These are phyloP conservation scores for Pristionchus entomophagus DNA, from an alignment of 2,888 invertebrate genomes.

Conservation along the genomic window DNA sequence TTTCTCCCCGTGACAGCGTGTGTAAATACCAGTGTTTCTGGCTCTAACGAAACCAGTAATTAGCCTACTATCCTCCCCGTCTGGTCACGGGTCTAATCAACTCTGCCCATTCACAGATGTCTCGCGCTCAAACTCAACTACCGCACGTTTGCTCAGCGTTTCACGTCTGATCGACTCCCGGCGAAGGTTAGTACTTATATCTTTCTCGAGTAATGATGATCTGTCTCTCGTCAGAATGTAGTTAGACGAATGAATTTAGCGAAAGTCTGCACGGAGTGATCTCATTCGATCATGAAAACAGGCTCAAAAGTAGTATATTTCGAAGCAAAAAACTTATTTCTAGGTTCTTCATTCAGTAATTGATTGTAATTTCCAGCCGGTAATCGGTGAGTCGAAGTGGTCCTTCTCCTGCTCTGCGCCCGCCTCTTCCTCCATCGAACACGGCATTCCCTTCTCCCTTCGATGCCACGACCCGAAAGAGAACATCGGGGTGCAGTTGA, in stretches of 20 bases:
- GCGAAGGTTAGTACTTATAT: constrained; percentile 46
- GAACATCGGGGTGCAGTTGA: constrained; percentile 91
- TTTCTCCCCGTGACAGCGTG: too few relatives aligned
- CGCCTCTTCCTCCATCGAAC: constrained; percentile 88
- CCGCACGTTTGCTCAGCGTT: constrained; percentile 93
- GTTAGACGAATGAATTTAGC: too few relatives aligned
- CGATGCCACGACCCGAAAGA: constrained; percentile 78
- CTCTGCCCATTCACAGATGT: constrained; percentile 84
- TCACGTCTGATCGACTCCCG: constrained; percentile 80
- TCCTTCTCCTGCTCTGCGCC: constrained; percentile 93
- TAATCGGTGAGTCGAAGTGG: constrained; percentile 86
- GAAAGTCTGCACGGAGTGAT: too few relatives aligned
- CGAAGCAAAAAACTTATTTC: too few relatives aligned
- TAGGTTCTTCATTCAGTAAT: too few relatives aligned
- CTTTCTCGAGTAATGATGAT: too few relatives aligned
- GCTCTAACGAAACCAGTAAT: too few relatives aligned
- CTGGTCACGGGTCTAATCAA: neutral
- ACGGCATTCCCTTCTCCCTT: constrained; percentile 90
- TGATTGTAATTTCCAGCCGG: constrained; percentile 50
- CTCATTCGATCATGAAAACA: too few relatives aligned
- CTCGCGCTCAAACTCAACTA: constrained; percentile 94
- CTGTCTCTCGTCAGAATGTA: too few relatives aligned
- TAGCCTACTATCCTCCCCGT: neutral
- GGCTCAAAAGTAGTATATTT: too few relatives aligned
- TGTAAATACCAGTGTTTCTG: too few relatives aligned